Conservation (phyloP, 2,797 vertebrate genomes). For the Macrochelys suwanniensis region DNA sequence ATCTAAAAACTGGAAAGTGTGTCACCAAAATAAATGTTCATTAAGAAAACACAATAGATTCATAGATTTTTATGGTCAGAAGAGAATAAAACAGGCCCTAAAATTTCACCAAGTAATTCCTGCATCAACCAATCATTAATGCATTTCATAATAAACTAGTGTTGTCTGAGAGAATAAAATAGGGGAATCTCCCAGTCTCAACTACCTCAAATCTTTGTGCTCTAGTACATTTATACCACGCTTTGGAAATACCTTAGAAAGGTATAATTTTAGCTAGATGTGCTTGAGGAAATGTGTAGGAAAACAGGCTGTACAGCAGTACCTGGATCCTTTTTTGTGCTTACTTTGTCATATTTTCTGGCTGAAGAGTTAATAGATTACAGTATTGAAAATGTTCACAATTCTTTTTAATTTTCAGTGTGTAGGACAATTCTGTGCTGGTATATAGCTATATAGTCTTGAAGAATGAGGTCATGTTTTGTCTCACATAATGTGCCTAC, state of each 20-base stretch:
- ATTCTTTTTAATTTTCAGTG: neutral
- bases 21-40: neutral
- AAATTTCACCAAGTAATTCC: neutral
- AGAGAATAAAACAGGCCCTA: neutral
- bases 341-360: neutral
- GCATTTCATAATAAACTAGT: neutral
- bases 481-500: neutral
- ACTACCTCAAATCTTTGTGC: neutral
- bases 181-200: neutral
- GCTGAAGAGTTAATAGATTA: neutral
- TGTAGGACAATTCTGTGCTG: neutral
- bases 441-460: neutral
- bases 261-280: neutral
- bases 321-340: neutral
- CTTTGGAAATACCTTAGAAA: neutral
- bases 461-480: neutral
- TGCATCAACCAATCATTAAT: neutral
- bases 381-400: neutral
- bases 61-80: neutral
- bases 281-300: neutral
- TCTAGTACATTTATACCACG: neutral
- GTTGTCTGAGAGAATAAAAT: neutral
- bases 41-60: neutral
- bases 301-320: neutral
- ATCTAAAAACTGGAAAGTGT: neutral